These are phyloP conservation scores for Lamellibrachia luymesi DNA, from an alignment of 1,140 invertebrate species.

Conservation along the genomic window DNA sequence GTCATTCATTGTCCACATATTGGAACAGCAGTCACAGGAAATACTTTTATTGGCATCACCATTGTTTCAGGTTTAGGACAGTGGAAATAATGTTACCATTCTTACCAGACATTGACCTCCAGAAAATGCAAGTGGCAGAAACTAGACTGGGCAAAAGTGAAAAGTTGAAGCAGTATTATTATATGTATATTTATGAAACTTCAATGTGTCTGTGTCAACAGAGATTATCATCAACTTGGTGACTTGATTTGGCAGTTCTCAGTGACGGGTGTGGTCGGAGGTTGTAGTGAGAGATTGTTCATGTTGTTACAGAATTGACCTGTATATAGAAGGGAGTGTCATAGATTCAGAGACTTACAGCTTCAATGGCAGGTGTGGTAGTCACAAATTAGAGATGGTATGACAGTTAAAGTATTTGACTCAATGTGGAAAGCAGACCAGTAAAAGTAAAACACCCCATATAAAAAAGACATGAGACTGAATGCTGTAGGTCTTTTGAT, in stretches of 20 bases:
- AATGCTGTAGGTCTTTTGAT: too few relatives aligned
- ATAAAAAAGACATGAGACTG: too few relatives aligned
- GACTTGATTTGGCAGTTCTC: background rate
- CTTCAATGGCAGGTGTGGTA: background rate
- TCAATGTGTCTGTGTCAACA: too few relatives aligned
- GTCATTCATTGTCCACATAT: background rate
- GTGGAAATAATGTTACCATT: background rate
- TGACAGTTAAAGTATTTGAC: background rate
- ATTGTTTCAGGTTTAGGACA: background rate
- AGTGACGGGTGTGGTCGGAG: background rate
- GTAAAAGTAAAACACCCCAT: too few relatives aligned
- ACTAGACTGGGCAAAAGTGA: too few relatives aligned
- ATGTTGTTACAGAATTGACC: background rate
- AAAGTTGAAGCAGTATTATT: background rate
- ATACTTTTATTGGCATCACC: background rate
- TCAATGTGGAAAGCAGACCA: too few relatives aligned
- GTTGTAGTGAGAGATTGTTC: background rate
- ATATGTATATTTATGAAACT: background rate
- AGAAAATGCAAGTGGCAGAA: too few relatives aligned
- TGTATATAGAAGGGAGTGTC: background rate
- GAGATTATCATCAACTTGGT: background rate
- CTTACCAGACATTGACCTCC: too few relatives aligned
- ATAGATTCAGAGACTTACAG: background rate
- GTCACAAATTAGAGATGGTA: background rate
- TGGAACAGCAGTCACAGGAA: background rate